Conservation (phyloP, 2,888 invertebrate genomes). For the Leptinotarsa juncta region DNA sequence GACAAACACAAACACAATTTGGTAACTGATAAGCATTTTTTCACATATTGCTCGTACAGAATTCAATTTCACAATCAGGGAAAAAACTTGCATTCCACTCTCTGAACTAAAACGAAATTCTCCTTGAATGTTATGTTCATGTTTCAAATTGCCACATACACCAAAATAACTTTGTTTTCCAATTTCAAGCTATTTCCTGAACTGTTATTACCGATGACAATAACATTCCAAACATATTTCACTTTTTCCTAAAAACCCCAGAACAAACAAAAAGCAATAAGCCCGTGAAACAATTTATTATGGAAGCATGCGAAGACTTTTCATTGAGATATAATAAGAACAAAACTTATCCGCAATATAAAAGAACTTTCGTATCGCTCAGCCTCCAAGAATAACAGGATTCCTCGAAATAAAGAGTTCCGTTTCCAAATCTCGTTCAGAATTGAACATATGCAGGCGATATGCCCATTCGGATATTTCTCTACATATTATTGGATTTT, state of each 20-base stretch:
- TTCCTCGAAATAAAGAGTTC: conserved; percentile 9
- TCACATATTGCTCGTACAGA: too few species aligned
- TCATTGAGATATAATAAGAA: conserved; percentile 12
- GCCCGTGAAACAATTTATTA: conserved; percentile 14
- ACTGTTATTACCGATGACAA: conserved; percentile 15
- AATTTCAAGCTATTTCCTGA: conserved; percentile 6
- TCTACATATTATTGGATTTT: conserved; percentile 40
- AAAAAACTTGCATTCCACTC: too few species aligned
- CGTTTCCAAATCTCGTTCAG: conserved; percentile 15
- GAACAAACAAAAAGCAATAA: conserved; percentile 12
- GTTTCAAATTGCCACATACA: background rate
- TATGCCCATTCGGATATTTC: conserved; percentile 30
- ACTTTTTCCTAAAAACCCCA: background rate
- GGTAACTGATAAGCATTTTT: too few species aligned
- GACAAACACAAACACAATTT: too few species aligned
- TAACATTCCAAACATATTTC: conserved; percentile 10
- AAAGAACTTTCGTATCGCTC: conserved; percentile 19
- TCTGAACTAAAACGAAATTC: too few species aligned
- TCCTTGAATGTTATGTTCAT: too few species aligned
- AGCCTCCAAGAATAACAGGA: conserved; percentile 14
- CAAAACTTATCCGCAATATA: conserved; percentile 14
- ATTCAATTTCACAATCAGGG: too few species aligned
- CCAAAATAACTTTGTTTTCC: background rate
- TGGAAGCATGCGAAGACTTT: conserved; percentile 15
- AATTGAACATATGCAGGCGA: conserved; percentile 36